Evolutionary conservation across 2,888 invertebrate species (phyloP), one percentile per base, ranked within the genome.

Genomic region (Platynereis dumerilii): DNA sequence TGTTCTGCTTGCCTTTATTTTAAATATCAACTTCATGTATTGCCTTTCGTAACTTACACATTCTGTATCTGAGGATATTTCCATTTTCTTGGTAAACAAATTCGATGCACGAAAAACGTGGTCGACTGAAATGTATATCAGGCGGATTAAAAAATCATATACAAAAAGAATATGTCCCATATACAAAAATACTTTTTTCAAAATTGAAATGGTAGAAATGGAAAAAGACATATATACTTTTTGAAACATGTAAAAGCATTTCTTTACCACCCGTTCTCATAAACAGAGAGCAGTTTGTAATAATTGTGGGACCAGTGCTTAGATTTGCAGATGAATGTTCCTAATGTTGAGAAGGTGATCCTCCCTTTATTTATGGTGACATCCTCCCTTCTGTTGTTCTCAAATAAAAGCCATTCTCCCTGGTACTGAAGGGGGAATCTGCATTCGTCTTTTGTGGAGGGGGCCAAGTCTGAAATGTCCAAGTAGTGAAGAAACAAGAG

Each of bases 231-330:
- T n/a, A n/a, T n/a, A n/a, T n/a, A n/a, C n/a, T n/a, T n/a, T n/a
- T n/a, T n/a, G n/a, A n/a, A n/a, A n/a, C 5, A 34, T 34, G 5
- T 34, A 34, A 34, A 34, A 34, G 12, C 5, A 34, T 34, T 34
- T 15, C 22, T 58, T 54, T 27, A 64, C 64, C 64, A 64, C 3
- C 64, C 64, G 39, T 64, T 64, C 52, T 64, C 57, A 22, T 58
- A 64, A 26, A 22, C 22, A 26, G 58, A 58, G 42, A 64, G 58
- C 26, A 59, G 55, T 26, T 58, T 59, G 27, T 59, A 64, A n/a
- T 58, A 39, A 58, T 39, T 54, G 29, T 59, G 42, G 28, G 58
- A 39, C 58, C 59, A 64, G 54, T 64, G 64, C 45, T 64, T 64
- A 20, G 55, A 42, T 48, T 64, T 64, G 55, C 64, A 64, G 27